A percentile compares a stretch with the other conserved stretches of the same genome.
Conservation (phyloP, 2,888 invertebrate genomes). For the Flexamia atlantica region DNA sequence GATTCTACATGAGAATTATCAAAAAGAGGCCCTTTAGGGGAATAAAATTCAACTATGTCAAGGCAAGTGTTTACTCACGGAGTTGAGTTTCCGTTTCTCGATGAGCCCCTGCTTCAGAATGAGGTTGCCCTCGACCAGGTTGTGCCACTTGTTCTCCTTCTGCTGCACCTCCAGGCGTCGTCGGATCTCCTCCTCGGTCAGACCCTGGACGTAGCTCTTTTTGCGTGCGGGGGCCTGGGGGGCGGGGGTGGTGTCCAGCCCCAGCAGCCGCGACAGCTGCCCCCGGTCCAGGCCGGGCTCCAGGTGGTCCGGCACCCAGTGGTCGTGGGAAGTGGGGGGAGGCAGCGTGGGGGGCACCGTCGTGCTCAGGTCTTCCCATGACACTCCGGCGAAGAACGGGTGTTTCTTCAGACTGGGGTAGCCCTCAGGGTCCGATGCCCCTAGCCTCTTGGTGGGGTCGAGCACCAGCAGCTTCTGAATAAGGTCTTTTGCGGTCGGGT, state of each 20-base stretch:
- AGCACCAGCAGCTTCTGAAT: conserved; percentile 84
- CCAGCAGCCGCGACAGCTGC: conserved; percentile 87
- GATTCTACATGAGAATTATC: no score
- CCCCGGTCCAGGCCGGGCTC: conserved; percentile 93
- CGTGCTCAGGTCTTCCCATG: conserved; percentile 88
- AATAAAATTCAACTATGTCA: no score
- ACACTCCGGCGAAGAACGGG: conserved; percentile 89
- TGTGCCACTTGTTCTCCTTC: conserved; percentile 85
- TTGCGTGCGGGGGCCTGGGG: conserved; percentile 67
- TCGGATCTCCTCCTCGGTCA: conserved; percentile 74
- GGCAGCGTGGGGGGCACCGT: conserved; percentile 90
- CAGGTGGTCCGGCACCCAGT: conserved; percentile 85
- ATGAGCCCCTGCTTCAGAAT: conserved; percentile 96
- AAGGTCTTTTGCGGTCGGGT: conserved; percentile 90
- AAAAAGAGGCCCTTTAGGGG: no score
- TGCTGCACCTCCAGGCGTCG: conserved; percentile 82
- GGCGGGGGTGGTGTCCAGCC: conserved; percentile 80
- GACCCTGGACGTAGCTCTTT: conserved; percentile 80
- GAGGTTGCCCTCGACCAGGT: conserved; percentile 92
- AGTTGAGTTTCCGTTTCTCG: conserved; percentile 89
- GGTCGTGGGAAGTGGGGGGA: conserved; percentile 81
- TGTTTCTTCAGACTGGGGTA: conserved; percentile 93
- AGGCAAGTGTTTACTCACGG: not conserved
- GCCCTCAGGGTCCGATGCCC: conserved; percentile 82
- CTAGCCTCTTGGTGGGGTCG: conserved; percentile 88